Evolutionary conservation across 2,797 vertebrate genomes (phyloP).

Genomic region (Alcedo atthis): DNA sequence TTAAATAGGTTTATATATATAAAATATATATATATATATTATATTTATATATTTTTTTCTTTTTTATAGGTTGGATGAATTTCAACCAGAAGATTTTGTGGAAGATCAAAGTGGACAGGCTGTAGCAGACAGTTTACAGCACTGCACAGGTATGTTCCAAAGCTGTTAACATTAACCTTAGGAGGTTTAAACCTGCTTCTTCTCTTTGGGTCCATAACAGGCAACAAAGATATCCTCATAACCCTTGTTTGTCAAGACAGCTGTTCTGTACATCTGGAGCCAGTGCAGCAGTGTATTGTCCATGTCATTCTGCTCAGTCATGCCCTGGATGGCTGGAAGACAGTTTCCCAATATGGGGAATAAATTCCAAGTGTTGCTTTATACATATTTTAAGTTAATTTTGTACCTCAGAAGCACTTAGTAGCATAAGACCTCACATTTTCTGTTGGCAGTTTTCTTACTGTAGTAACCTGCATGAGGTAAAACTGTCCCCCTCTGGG

Average conservation of each 20-base stretch:
- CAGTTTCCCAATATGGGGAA: background rate
- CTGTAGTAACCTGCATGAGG: background rate
- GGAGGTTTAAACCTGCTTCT: background rate
- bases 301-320: background rate
- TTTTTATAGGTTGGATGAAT: constrained; percentile 17
- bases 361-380: background rate
- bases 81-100: background rate
- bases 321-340: background rate
- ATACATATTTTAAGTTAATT: background rate
- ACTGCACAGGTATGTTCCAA: constrained; percentile 23
- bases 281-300: background rate
- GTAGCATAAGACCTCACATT: background rate
- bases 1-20: too few relatives aligned
- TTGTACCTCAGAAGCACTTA: background rate
- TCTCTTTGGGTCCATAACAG: background rate
- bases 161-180: background rate
- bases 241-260: background rate
- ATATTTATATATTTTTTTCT: background rate
- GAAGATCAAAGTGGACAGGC: background rate
- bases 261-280: background rate
- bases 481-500: background rate
- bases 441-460: background rate
- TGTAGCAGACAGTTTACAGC: background rate
- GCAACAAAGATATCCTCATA: background rate
- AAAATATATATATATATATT: background rate